These are phyloP conservation scores for Pantherophis guttatus DNA, from an alignment of 2,113 vertebrate species.

Conservation along the genomic window DNA sequence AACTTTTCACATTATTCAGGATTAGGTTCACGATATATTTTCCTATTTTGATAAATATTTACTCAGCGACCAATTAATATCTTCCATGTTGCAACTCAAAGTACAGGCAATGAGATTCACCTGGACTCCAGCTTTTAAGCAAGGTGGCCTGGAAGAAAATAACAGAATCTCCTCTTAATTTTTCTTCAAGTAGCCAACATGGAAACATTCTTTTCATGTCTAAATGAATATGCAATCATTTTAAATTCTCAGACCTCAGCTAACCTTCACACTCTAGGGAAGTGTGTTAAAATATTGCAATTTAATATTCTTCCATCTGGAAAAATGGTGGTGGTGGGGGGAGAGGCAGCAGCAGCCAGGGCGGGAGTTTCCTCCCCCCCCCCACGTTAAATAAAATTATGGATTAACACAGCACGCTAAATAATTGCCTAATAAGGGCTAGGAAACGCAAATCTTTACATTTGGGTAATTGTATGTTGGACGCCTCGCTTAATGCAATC, in stretches of 20 bases:
- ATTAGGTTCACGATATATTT: not conserved
- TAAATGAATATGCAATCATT: not conserved
- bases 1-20: not conserved
- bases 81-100: not conserved
- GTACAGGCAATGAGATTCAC: not conserved
- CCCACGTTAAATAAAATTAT: not conserved
- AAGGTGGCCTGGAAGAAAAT: not conserved
- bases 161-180: not conserved
- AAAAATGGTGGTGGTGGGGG: not conserved
- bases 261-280: not conserved
- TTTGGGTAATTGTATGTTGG: constrained; percentile 18
- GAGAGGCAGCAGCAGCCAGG: not conserved
- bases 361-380: not conserved
- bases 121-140: not conserved
- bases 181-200: constrained; percentile 5
- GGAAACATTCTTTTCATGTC: not conserved
- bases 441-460: accelerated
- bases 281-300: not conserved
- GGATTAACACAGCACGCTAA: constrained; percentile 34
- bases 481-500: constrained; percentile 4
- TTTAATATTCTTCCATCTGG: not conserved
- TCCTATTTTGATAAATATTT: not conserved
- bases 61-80: not conserved
- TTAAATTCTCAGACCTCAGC: not conserved
- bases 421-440: constrained; percentile 10